Evolutionary conservation across 2,888 invertebrate genomes (phyloP), one percentile per base, ranked within the genome.

Genomic region (Pollenia griseotomentosa): DNA sequence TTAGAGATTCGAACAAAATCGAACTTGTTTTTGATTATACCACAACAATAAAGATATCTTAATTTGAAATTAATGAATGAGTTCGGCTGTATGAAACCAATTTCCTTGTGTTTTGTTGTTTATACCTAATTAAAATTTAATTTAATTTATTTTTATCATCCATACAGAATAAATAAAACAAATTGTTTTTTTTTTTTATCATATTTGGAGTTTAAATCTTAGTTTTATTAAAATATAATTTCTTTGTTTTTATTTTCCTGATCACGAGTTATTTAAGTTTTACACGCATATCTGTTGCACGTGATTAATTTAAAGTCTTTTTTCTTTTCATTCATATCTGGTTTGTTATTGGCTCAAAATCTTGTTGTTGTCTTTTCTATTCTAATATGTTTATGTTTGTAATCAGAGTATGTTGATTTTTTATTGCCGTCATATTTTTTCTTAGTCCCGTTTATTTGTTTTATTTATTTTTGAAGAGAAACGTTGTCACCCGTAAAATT

Each of bases 201-300:
- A 68, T 51, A 33, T 78, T 78, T 66, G 12, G 19, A 14, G 12
- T 33, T 33, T 14, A 40, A 44, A 53, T 53, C 53, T 53, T 71
- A n/a, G 44, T 61, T 63, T 80, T 55, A 9, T 12, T 53, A 33
- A 51, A 71, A 33, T 57, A 33, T n/a, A 8, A 14, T 19, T 53
- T 51, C 51, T 57, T 63, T 57, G 23, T 46, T 46, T 57, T 83
- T 40, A 44, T 12, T 23, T 66, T 65, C 14, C 23, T 33, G 68
- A 75, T 83, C 83, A 83, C 53, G 42, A 48, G 48, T 16, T 46
- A 7, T 23, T 19, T 14, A 40, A 61, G n/a, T 8, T 14, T 53
- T 19, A 23, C 19, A 48, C 51, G 40, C 19, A 42, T 70, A 70
- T 61, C 57, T 73, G 71, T 80, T 81, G 85, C 88, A 85, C 85